Evolutionary conservation across 2,113 vertebrate species (phyloP), one percentile per base, ranked within the genome.

Genomic region (Synchiropus splendidus): DNA sequence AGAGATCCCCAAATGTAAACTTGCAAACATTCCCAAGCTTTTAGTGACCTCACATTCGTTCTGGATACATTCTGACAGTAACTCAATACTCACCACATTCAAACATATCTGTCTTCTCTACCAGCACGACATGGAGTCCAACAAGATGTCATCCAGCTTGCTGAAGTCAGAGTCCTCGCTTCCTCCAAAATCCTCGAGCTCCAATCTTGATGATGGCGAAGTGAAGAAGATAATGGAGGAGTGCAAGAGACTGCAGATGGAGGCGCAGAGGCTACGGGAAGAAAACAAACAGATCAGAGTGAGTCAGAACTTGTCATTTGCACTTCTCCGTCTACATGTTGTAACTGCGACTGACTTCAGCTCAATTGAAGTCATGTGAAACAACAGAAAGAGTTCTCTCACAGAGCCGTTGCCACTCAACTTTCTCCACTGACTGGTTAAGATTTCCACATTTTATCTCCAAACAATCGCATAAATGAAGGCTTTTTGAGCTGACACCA

Each of bases 241-340:
- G 38, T 95, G 91, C 69, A 92, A 89, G 88, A 85, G 89, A 82
- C 87, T 99, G 83, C 93, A 97, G 74, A 79, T 86, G 48, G 92
- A 99, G 73, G 86, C 97, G 47, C 95, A 98, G 78, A 87, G 94
- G 84, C 90, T 98, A 79, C 87, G 91, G 72, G 95, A 97, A 79
- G 95, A 97, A 85, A 96, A 92, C 88, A 91, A 86, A 86, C 92
- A 91, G 54, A 90, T 94, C 72, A 88, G 90, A 90, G 94, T 97
- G 81, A 67, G 77, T 71, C 13, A 35, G 21, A 27, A 8, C 21
- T 27, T 27, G 21, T 27, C 21, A 27, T 27, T 27, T 27, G 21
- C 8, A 27, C 21, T 27, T 27, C 8, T 27, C 21, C 8, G 21
- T 27, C 8, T 27, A 8, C 21, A 27, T 27, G 21, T 27, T 27